Evolutionary conservation across 2,113 vertebrate species (phyloP).

Genomic region (Otis tarda): DNA sequence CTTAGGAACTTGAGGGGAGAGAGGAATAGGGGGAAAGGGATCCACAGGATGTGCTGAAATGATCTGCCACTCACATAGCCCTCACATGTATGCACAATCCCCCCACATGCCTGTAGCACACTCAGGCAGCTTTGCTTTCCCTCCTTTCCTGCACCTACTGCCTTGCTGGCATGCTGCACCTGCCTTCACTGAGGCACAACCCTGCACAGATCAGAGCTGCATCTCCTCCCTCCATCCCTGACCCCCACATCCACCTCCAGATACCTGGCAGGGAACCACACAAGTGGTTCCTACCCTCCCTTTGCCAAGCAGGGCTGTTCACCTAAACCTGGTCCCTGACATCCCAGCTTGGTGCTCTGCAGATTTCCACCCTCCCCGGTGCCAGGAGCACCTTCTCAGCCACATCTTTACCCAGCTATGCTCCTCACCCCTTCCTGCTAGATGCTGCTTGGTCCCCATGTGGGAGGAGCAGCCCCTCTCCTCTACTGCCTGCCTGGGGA

Average conservation of each 20-base stretch:
- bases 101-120: neutral
- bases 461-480: neutral
- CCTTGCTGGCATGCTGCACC: neutral
- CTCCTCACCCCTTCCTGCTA: neutral
- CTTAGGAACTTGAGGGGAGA: neutral
- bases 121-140: neutral
- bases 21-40: neutral
- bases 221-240: neutral
- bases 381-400: neutral
- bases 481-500: neutral
- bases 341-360: neutral
- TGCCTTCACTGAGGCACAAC: neutral
- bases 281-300: neutral
- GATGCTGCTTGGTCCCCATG: neutral
- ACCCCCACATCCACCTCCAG: neutral
- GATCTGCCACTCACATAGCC: neutral
- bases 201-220: neutral
- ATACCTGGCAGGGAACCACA: neutral
- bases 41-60: neutral
- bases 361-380: neutral
- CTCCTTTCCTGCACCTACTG: neutral
- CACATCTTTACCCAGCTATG: neutral
- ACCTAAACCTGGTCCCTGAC: neutral
- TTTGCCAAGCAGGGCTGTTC: neutral
- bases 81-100: fast-evolving